phyloP scores from a whole-genome alignment of 2,888 invertebrate species.

The Idaea biselata region DNA sequence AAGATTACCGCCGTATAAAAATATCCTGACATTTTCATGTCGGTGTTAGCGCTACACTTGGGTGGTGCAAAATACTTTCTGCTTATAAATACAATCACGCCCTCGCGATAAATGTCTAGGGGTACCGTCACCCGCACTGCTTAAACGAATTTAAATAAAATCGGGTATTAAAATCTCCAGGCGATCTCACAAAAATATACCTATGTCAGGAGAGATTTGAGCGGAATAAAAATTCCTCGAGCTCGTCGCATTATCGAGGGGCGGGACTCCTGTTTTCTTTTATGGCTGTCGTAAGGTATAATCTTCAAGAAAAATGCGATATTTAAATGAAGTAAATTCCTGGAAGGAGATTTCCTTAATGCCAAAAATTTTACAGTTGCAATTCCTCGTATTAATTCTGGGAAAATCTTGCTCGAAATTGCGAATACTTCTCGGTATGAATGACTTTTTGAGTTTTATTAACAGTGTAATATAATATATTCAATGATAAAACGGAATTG shows the following conservation, averaged over 20 bases:
- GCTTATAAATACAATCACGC: constrained; percentile 75
- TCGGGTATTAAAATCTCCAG: constrained; percentile 77
- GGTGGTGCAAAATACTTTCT: constrained; percentile 44
- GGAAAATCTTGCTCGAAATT: constrained; percentile 36
- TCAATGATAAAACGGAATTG: constrained; percentile 20
- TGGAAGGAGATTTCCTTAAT: constrained; percentile 65
- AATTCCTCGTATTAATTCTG: constrained; percentile 69
- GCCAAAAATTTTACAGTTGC: constrained; percentile 63
- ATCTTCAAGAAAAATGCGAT: constrained; percentile 81
- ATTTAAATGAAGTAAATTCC: constrained; percentile 80
- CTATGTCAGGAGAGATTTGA: constrained; percentile 80
- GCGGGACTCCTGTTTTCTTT: constrained; percentile 77
- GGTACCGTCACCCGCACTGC: constrained; percentile 68
- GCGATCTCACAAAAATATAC: constrained; percentile 78
- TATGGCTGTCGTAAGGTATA: constrained; percentile 81
- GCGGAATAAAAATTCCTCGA: constrained; percentile 78
- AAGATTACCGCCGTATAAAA: constrained; percentile 27
- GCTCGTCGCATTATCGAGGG: constrained; percentile 78
- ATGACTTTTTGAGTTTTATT: constrained; percentile 8
- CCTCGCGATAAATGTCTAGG: constrained; percentile 72
- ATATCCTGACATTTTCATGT: constrained; percentile 27
- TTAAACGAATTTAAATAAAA: constrained; percentile 80
- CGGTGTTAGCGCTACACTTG: constrained; percentile 21
- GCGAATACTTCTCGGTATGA: neutral
- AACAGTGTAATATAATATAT: constrained; percentile 20